phyloP scores from a whole-genome alignment of 2,797 vertebrate genomes.

The Pristis pectinata region DNA sequence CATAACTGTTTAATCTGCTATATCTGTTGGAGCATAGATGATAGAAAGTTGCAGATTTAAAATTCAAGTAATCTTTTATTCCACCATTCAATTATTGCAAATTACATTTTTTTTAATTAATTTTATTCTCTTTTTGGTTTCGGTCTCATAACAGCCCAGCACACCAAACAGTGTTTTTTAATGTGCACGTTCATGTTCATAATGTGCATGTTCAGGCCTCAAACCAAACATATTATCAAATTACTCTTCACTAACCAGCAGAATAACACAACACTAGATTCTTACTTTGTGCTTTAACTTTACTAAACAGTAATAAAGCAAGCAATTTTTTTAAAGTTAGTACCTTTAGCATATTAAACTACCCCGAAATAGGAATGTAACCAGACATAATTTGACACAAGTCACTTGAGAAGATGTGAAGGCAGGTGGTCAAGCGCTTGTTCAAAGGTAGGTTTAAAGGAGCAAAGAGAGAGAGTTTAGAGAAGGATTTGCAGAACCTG shows the following conservation, averaged over 20 bases:
- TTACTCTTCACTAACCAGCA: not conserved
- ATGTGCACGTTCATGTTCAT: not conserved
- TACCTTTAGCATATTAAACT: not conserved
- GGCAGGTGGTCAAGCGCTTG: too few species aligned
- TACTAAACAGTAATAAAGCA: not conserved
- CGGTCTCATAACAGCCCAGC: not conserved
- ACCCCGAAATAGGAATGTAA: not conserved
- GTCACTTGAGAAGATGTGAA: not conserved
- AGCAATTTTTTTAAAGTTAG: too few species aligned
- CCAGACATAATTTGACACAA: not conserved
- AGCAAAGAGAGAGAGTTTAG: too few species aligned
- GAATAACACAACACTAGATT: not conserved
- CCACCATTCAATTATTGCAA: not conserved
- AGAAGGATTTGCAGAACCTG: too few species aligned
- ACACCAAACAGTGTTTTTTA: not conserved
- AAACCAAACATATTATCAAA: not conserved
- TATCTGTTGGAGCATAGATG: not conserved
- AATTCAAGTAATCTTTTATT: not conserved
- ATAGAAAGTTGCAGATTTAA: not conserved
- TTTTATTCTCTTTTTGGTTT: not conserved
- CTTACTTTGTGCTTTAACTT: not conserved
- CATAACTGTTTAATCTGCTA: not conserved
- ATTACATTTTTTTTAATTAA: not conserved
- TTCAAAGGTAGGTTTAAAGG: too few species aligned
- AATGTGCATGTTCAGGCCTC: not conserved